Conservation (phyloP, 2,888 invertebrate species). For the Melieria omissa region DNA sequence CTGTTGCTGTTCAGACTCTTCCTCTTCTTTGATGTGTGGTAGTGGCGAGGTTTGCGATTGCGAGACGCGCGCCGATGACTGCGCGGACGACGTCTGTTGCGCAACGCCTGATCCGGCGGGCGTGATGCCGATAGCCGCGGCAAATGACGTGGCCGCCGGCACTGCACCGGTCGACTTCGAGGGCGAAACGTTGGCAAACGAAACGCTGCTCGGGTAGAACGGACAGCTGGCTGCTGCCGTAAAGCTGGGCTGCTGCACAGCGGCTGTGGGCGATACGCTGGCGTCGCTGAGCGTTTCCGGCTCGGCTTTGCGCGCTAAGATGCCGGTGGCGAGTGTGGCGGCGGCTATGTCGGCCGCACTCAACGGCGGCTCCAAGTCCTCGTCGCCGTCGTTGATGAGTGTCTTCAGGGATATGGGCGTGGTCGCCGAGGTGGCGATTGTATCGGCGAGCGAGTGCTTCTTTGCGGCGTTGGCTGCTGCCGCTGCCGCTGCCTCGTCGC, state of each 20-base stretch:
- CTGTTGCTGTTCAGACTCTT: slow-evolving; percentile 71
- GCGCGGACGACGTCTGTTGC: slow-evolving; percentile 39
- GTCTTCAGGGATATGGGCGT: slow-evolving; percentile 61
- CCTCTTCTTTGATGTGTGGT: slow-evolving; percentile 86
- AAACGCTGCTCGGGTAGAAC: slow-evolving; percentile 34
- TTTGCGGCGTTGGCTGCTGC: slow-evolving; percentile 43
- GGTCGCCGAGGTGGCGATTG: slow-evolving; percentile 59
- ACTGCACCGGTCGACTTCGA: slow-evolving; percentile 35
- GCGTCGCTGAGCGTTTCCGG: slow-evolving; percentile 61
- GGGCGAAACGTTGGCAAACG: slow-evolving; percentile 42
- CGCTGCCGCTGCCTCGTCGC: slow-evolving; percentile 32
- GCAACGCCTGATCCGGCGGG: slow-evolving; percentile 35
- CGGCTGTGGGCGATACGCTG: slow-evolving; percentile 60
- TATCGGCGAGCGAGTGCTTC: slow-evolving; percentile 60
- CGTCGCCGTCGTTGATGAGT: slow-evolving; percentile 61
- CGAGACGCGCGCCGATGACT: slow-evolving; percentile 60
- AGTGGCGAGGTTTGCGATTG: slow-evolving; percentile 77
- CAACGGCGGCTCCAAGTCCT: slow-evolving; percentile 51
- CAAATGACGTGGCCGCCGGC: slow-evolving; percentile 45
- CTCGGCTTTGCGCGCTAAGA: slow-evolving; percentile 58
- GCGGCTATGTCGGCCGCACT: slow-evolving; percentile 60
- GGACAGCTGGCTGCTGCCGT: slow-evolving; percentile 28
- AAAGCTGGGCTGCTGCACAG: slow-evolving; percentile 49
- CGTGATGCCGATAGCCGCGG: slow-evolving; percentile 44
- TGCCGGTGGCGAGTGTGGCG: slow-evolving; percentile 58